Base-by-base conservation (phyloP, 1,140 invertebrate genomes). In the Drosophila ambigua region DNA sequence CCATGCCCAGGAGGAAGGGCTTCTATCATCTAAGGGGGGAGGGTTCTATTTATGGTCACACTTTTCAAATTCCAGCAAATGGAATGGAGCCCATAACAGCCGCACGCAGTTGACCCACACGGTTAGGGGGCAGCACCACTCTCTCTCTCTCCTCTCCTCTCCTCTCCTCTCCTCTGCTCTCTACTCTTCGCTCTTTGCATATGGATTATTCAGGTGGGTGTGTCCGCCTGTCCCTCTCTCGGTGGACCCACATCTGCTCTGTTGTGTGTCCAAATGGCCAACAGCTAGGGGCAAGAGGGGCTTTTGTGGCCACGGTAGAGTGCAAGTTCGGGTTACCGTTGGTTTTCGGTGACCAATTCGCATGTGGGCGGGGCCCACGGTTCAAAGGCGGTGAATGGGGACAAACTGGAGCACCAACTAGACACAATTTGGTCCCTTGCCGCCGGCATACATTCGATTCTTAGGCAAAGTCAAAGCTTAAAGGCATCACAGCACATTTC, bases 191-290 rank as follows among this genome's bases (percentile, higher is more conserved):
- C 66, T 71, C 45, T 69, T 71, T 69, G 64, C 67, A 71, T 71
- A 67, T 65, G 74, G 71, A 75, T 84, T 83, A 75, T 67, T 67
- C 77, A 81, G 73, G 79, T 82, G 73, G 73, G 73, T 82, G 68
- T 73, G 54, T 46, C 60, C 13, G 15, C 13, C 8, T 11, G 13
- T 43, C 15, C 15, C 62, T 16, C 50, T 16, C n/a, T 53, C 41
- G 35, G 24, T 23, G 28, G 24, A 3, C 35, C 35, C 35, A 39
- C 35, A 39, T 39, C 35, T 39, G 4, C 26, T 59, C 50, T 45
- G 76, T 79, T 79, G 78, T 67, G 77, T 13, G 55, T 76, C 77
- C 77, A 79, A 79, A 79, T 74, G 59, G 61, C 16, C 50, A 71
- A n/a, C 20, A 28, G 26, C 26, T 28, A 28, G 5, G 4, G 11